Percentiles rank a stretch among this genome's conserved stretches.
Evolutionary conservation across 2,797 vertebrate genomes (phyloP).

Genomic region (Halcyon chelicuti): DNA sequence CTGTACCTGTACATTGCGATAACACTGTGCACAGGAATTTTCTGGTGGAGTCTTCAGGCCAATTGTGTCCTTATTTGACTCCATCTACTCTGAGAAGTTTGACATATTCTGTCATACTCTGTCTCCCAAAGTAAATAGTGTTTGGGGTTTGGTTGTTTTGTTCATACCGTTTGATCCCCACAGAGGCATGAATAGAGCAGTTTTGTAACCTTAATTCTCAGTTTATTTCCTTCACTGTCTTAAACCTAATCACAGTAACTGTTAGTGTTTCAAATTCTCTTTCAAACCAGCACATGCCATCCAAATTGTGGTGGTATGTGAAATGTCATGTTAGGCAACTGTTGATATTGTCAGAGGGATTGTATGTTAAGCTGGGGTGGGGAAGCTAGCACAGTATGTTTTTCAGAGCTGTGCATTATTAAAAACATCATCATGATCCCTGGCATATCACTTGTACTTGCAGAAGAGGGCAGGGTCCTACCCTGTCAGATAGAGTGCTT

Average conservation of each 20-base stretch:
- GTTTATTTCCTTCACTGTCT: slow-evolving; percentile 57
- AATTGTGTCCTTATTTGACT: slow-evolving; percentile 37
- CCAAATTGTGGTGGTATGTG: slow-evolving; percentile 5
- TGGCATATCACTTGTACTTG: background rate
- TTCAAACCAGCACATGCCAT: slow-evolving; percentile 40
- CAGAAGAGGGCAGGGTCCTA: slow-evolving; percentile 25
- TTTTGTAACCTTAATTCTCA: slow-evolving; percentile 65
- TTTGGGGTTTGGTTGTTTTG: slow-evolving; percentile 52
- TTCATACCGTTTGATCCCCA: slow-evolving; percentile 15
- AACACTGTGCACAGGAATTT: background rate
- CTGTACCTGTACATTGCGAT: rapidly evolving
- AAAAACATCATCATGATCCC: background rate
- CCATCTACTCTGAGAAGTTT: slow-evolving; percentile 36
- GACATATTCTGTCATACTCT: background rate
- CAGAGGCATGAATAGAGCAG: slow-evolving; percentile 8
- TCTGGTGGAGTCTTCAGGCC: background rate
- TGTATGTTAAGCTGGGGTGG: slow-evolving; percentile 64
- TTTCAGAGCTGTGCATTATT: slow-evolving; percentile 61
- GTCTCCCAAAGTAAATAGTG: slow-evolving; percentile 45
- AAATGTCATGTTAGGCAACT: slow-evolving; percentile 50
- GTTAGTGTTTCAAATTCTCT: slow-evolving; percentile 33
- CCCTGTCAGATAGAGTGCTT: background rate
- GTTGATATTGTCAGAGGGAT: slow-evolving; percentile 60
- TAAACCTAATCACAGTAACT: slow-evolving; percentile 23
- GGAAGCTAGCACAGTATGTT: slow-evolving; percentile 10